These are phyloP conservation scores for Pheosia tremula DNA, from an alignment of 2,888 invertebrate species.

Conservation along the genomic window DNA sequence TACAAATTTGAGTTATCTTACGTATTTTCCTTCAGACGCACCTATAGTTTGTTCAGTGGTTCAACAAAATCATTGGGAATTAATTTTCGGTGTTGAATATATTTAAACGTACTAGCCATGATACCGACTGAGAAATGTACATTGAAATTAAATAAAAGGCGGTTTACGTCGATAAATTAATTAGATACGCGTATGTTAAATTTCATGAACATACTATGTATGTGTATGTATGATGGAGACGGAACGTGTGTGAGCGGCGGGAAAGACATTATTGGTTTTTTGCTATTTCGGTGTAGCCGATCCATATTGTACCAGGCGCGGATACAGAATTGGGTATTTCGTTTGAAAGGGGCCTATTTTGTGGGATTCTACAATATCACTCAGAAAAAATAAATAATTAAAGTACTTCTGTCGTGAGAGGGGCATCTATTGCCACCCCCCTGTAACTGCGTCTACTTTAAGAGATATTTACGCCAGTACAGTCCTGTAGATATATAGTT, in stretches of 20 bases:
- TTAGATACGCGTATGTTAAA: slow-evolving; percentile 21
- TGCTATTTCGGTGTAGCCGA: not conserved
- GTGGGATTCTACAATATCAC: too few relatives aligned
- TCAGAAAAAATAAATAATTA: too few relatives aligned
- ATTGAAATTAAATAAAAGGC: slow-evolving; percentile 40
- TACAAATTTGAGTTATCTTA: slow-evolving; percentile 36
- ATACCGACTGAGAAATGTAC: slow-evolving; percentile 37
- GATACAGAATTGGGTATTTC: too few relatives aligned
- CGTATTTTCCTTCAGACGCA: not conserved
- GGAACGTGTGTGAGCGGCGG: not conserved
- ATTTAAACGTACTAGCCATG: slow-evolving; percentile 14
- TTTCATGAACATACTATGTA: slow-evolving; percentile 11
- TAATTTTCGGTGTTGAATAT: slow-evolving; percentile 14
- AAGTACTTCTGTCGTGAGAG: too few relatives aligned
- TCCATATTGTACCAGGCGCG: too few relatives aligned
- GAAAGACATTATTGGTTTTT: not conserved
- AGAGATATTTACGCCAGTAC: too few relatives aligned
- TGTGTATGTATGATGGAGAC: not conserved
- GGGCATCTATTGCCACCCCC: too few relatives aligned
- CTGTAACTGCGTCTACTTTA: too few relatives aligned
- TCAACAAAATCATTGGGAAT: not conserved
- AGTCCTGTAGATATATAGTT: too few relatives aligned
- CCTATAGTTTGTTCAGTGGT: slow-evolving; percentile 7
- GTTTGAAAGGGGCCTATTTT: too few relatives aligned
- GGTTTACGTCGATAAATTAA: slow-evolving; percentile 28